Evolutionary conservation across 2,888 invertebrate species (phyloP).

Genomic region (Hirtodrosophila duncani): DNA sequence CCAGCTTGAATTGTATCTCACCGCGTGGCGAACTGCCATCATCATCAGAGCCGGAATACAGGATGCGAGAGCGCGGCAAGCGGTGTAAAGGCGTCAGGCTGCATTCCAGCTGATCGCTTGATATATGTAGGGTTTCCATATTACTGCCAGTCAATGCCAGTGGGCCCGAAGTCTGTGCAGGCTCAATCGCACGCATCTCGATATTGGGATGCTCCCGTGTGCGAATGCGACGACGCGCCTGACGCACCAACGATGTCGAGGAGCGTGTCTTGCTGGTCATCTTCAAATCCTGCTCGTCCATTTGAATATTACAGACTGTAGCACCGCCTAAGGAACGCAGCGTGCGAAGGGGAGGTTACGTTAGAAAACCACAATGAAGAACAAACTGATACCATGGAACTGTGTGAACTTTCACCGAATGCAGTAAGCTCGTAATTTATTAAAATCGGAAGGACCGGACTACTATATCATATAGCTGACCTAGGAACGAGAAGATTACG

Average conservation of each 20-base stretch:
- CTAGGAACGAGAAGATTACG: no score
- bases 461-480: no score
- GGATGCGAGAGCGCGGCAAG: background rate
- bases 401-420: no score
- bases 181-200: constrained; percentile 19
- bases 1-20: constrained; percentile 49
- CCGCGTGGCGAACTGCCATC: constrained; percentile 13
- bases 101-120: constrained; percentile 11
- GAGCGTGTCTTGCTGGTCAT: constrained; percentile 26
- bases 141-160: background rate
- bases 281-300: constrained; percentile 35
- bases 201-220: constrained; percentile 38
- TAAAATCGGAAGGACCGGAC: no score
- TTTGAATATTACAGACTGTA: constrained; percentile 35
- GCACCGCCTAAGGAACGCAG: constrained; percentile 34
- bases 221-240: constrained; percentile 43
- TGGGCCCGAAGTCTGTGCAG: background rate
- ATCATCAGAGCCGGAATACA: constrained; percentile 30
- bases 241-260: constrained; percentile 43
- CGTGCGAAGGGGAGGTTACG: no score
- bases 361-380: no score
- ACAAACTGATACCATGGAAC: no score
- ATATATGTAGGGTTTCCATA: no score
- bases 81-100: constrained; percentile 5
- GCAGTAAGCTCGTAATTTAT: no score